Evolutionary conservation across 2,797 vertebrate genomes (phyloP).

Genomic region (Pteropus rufus): DNA sequence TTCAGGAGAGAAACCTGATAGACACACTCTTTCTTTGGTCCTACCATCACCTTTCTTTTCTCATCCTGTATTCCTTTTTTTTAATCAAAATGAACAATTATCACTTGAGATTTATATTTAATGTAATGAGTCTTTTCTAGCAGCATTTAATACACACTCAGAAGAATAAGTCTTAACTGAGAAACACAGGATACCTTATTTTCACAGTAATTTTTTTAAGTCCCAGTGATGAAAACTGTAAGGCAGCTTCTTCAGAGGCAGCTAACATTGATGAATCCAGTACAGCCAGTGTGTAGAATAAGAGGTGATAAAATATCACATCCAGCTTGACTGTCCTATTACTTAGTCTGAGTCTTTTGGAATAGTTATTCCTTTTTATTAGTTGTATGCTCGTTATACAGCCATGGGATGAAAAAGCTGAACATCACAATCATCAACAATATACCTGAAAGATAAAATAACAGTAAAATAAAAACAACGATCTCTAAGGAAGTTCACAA

Average conservation of each 20-base stretch:
- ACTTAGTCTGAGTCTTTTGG: slow-evolving; percentile 37
- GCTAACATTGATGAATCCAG: not conserved
- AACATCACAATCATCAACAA: slow-evolving; percentile 76
- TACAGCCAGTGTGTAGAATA: slow-evolving; percentile 7
- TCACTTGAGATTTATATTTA: slow-evolving; percentile 54
- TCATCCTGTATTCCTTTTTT: not conserved
- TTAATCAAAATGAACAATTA: slow-evolving; percentile 11
- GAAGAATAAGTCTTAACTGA: slow-evolving; percentile 62
- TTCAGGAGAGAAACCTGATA: not conserved
- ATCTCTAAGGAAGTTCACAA: not conserved
- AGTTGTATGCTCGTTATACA: slow-evolving; percentile 52
- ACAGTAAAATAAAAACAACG: slow-evolving; percentile 12
- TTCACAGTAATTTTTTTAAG: slow-evolving; percentile 59
- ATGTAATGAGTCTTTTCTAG: slow-evolving; percentile 50
- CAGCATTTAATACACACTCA: slow-evolving; percentile 61
- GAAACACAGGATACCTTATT: slow-evolving; percentile 50
- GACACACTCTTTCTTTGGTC: not conserved
- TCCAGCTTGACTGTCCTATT: slow-evolving; percentile 13
- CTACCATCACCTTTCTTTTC: not conserved
- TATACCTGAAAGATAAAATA: slow-evolving; percentile 79
- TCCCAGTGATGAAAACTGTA: slow-evolving; percentile 43
- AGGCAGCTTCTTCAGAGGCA: slow-evolving; percentile 42
- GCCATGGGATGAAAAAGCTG: slow-evolving; percentile 73
- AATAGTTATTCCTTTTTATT: slow-evolving; percentile 62
- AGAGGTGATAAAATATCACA: slow-evolving; percentile 4